These are phyloP conservation scores for Antennarius striatus DNA, from an alignment of 2,113 vertebrate genomes.

Conservation along the genomic window DNA sequence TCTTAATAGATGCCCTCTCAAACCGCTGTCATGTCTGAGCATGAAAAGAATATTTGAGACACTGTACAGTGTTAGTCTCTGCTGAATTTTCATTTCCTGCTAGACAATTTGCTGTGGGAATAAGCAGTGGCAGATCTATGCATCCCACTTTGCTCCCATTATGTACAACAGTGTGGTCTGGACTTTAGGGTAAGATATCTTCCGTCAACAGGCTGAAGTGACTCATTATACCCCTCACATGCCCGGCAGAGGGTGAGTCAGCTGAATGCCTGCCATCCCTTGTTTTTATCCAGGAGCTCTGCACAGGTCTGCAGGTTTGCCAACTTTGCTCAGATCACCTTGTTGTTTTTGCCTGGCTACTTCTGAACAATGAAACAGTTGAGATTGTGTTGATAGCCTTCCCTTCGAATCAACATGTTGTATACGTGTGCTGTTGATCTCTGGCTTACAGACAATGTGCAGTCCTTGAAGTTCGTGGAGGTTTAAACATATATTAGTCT, in stretches of 20 bases:
- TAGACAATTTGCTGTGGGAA: slow-evolving; percentile 26
- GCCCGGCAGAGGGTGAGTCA: slow-evolving; percentile 51
- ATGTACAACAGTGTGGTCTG: slow-evolving; percentile 1
- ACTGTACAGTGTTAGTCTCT: background rate
- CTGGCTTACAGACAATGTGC: background rate
- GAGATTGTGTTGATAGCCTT: slow-evolving; percentile 2
- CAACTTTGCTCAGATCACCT: background rate
- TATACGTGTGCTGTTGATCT: background rate
- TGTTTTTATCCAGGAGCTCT: slow-evolving; percentile 44
- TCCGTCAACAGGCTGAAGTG: slow-evolving; percentile 38
- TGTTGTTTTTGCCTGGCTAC: slow-evolving; percentile 15
- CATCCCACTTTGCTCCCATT: background rate
- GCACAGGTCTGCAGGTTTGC: slow-evolving; percentile 9
- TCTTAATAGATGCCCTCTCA: too few relatives aligned
- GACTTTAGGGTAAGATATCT: slow-evolving; percentile 17
- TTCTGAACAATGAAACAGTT: background rate
- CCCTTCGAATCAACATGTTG: background rate
- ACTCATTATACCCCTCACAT: slow-evolving; percentile 44
- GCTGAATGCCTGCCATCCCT: slow-evolving; percentile 58
- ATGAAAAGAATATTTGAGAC: background rate
- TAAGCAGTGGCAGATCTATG: background rate
- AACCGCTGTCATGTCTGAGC: background rate
- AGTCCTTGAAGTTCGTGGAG: background rate
- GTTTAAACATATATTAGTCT: background rate
- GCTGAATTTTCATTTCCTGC: background rate